Evolutionary conservation across 2,888 invertebrate genomes (phyloP).

Genomic region (Spisula solida): DNA sequence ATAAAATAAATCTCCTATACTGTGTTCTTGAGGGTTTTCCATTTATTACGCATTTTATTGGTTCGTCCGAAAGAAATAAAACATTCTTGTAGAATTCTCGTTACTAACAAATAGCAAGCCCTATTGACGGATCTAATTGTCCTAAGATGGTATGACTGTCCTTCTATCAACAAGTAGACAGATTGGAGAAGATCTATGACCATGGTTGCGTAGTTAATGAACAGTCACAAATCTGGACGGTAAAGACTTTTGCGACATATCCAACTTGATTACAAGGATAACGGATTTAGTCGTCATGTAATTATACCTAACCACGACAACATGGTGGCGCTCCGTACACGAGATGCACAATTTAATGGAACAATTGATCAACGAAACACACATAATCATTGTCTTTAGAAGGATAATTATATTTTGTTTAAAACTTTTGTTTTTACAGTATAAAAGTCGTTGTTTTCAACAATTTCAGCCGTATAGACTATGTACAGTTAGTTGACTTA

Average conservation of each 20-base stretch:
- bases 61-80: background rate
- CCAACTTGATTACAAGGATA: background rate
- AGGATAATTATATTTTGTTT: too few species aligned
- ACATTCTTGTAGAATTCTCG: background rate
- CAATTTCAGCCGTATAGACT: too few species aligned
- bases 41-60: too few species aligned
- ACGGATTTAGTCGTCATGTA: background rate
- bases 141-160: background rate
- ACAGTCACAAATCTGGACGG: background rate
- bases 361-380: background rate
- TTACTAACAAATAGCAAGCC: too few species aligned
- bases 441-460: too few species aligned
- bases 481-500: too few species aligned
- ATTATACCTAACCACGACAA: background rate
- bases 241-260: background rate
- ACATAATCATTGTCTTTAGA: background rate
- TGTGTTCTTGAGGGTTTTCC: too few species aligned
- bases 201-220: background rate
- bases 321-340: background rate
- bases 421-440: too few species aligned
- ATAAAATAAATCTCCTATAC: too few species aligned
- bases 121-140: background rate
- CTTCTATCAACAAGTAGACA: background rate
- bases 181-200: background rate
- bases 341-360: background rate